Evolutionary conservation across 2,797 vertebrate species (phyloP).

Genomic region (Otolemur crassicaudatus): DNA sequence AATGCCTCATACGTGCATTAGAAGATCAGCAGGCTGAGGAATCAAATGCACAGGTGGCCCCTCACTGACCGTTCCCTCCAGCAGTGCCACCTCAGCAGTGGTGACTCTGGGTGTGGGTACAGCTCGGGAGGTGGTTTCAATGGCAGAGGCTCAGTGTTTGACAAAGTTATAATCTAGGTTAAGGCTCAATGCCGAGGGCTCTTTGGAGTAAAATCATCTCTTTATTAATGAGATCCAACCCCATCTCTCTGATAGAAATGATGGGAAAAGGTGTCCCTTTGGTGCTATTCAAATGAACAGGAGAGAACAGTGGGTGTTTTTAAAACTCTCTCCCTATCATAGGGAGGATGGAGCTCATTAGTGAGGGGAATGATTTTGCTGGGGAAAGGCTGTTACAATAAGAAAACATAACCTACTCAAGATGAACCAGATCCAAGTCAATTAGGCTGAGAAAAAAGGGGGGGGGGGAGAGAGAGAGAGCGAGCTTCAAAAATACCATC

Average conservation of each 20-base stretch:
- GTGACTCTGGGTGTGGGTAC: neutral
- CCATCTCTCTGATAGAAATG: conserved; percentile 88
- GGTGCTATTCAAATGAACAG: conserved; percentile 89
- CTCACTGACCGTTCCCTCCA: neutral
- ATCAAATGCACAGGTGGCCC: neutral
- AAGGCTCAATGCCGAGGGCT: conserved; percentile 85
- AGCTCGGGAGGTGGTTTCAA: conserved; percentile 5
- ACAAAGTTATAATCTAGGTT: conserved; percentile 88
- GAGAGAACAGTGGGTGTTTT: conserved; percentile 90
- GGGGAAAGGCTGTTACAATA: conserved; percentile 87
- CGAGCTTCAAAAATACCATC: conserved; percentile 75
- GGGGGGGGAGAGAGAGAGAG: neutral
- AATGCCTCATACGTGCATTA: rapidly evolving
- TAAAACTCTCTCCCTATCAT: conserved; percentile 89
- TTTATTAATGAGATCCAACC: conserved; percentile 91
- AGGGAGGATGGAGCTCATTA: conserved; percentile 91
- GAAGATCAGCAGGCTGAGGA: neutral
- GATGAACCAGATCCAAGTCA: conserved; percentile 88
- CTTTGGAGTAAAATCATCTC: conserved; percentile 89
- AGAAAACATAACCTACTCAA: conserved; percentile 89
- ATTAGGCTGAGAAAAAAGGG: conserved; percentile 81
- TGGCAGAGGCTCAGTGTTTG: conserved; percentile 73
- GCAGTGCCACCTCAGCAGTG: neutral
- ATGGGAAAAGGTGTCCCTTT: conserved; percentile 89
- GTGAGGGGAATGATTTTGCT: conserved; percentile 88